These are phyloP conservation scores for Sigmodon hispidus DNA, from an alignment of 2,113 vertebrate species.

Conservation along the genomic window DNA sequence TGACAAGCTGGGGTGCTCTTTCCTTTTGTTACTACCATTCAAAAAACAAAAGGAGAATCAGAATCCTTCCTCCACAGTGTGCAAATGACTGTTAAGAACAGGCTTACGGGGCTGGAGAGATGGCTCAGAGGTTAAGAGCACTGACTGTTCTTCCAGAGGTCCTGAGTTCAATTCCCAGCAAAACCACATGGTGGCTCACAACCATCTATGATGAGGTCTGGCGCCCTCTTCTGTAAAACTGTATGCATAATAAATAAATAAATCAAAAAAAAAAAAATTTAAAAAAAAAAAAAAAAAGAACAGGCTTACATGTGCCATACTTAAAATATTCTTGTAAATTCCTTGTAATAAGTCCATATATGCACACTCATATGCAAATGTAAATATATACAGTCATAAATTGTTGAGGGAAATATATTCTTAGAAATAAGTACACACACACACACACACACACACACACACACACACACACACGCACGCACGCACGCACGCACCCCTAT, in stretches of 20 bases:
- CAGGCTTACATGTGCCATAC: neutral
- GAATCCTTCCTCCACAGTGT: neutral
- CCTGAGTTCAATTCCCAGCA: too few species aligned
- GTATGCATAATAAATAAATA: too few species aligned
- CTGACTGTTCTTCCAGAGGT: too few species aligned
- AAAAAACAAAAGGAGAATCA: neutral
- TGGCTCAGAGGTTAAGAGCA: too few species aligned
- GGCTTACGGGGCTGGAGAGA: too few species aligned
- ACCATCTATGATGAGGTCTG: too few species aligned
- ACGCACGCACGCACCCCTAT: too few species aligned
- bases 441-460: neutral
- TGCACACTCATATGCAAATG: neutral
- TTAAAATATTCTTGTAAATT: neutral
- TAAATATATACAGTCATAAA: neutral
- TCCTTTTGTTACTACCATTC: neutral
- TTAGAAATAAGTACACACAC: neutral
- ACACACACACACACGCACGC: too few species aligned
- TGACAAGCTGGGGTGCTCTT: neutral
- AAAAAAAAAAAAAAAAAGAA: too few species aligned
- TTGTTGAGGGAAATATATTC: neutral
- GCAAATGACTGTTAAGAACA: neutral
- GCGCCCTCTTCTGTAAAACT: too few species aligned
- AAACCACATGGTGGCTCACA: too few species aligned
- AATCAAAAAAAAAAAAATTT: too few species aligned
- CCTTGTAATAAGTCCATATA: neutral